Conservation (phyloP, 2,113 vertebrate species). For the Bungarus multicinctus region DNA sequence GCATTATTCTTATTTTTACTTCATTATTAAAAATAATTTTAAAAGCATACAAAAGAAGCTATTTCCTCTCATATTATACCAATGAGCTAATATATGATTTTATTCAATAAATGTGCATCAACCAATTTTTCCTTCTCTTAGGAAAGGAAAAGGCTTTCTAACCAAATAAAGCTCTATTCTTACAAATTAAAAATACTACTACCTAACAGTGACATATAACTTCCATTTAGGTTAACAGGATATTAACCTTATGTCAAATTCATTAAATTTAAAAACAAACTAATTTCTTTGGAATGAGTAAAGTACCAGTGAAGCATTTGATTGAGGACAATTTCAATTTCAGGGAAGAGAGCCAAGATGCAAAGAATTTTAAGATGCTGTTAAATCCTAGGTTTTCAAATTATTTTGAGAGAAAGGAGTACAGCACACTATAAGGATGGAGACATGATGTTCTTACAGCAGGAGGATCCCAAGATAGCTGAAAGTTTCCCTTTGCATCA, state of each 20-base stretch:
- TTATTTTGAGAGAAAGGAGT: background rate
- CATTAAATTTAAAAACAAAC: constrained; percentile 4
- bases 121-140: background rate
- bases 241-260: no score
- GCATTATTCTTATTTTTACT: background rate
- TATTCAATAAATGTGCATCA: background rate
- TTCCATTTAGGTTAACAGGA: background rate
- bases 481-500: background rate
- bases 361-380: background rate
- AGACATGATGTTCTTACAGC: background rate
- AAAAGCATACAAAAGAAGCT: background rate
- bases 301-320: background rate
- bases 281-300: background rate
- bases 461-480: background rate
- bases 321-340: background rate
- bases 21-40: background rate
- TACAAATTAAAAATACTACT: background rate
- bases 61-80: background rate
- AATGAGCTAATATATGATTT: background rate
- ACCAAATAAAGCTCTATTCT: background rate
- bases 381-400: background rate
- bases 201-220: background rate
- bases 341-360: rapidly evolving
- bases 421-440: background rate
- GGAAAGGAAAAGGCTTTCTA: background rate